Evolutionary conservation across 2,888 invertebrate genomes (phyloP).

Genomic region (Odiellus spinosus): DNA sequence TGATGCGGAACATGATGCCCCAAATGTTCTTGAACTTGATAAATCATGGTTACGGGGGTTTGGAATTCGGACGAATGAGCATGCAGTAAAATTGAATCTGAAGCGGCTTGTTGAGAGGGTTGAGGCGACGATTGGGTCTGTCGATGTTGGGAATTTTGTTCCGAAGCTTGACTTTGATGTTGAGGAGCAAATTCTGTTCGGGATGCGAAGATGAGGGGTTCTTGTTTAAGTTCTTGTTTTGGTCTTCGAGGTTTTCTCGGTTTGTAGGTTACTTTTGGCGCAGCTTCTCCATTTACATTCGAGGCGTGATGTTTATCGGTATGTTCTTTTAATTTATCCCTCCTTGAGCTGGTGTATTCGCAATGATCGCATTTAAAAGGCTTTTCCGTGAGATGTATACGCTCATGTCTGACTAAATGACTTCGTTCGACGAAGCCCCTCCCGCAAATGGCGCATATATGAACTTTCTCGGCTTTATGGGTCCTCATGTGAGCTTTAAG

Average conservation of each 20-base stretch:
- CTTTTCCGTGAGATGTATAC: slow-evolving; percentile 46
- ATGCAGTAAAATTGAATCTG: too few species aligned
- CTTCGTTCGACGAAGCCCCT: slow-evolving; percentile 49
- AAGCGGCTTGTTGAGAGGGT: too few species aligned
- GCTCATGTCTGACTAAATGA: slow-evolving; percentile 47
- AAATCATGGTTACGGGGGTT: too few species aligned
- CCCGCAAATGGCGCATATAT: slow-evolving; percentile 42
- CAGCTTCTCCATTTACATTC: slow-evolving; percentile 14
- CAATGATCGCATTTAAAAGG: slow-evolving; percentile 42
- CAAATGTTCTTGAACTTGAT: too few species aligned
- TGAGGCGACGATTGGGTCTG: too few species aligned
- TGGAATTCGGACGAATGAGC: too few species aligned
- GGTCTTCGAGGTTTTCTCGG: slow-evolving; percentile 21
- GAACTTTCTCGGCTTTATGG: slow-evolving; percentile 37
- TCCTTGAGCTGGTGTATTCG: slow-evolving; percentile 45
- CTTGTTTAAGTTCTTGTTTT: neutral
- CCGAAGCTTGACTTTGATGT: too few species aligned
- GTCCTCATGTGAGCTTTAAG: slow-evolving; percentile 46
- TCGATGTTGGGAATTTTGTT: too few species aligned
- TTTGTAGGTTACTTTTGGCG: slow-evolving; percentile 11
- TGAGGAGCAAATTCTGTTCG: too few species aligned
- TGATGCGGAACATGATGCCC: too few species aligned
- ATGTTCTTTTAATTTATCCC: slow-evolving; percentile 47
- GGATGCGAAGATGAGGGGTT: too few species aligned
- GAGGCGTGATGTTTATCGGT: slow-evolving; percentile 33